Base-by-base conservation (phyloP, 2,113 vertebrate species). In the Stercorarius parasiticus region DNA sequence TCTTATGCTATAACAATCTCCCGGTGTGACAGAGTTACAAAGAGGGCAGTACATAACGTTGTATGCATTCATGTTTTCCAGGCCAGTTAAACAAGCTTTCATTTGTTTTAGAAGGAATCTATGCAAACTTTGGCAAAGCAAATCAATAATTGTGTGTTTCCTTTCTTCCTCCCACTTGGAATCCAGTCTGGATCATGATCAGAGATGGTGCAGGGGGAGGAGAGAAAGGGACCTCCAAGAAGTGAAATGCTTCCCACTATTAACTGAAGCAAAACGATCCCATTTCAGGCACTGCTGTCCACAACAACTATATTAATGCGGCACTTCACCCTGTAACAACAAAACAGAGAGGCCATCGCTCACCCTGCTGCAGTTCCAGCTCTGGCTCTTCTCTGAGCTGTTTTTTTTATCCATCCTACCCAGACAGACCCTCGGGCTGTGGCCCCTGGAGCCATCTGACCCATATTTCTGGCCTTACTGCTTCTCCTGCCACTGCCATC, bases 91-190 rank as follows among this genome's bases (percentile, higher is more conserved):
- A 93, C 62, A 94, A 77, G 40, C 84, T 93, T 87, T 74, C 84
- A 53, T 97, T 93, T 93, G n/a, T 95, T 93, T 90, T 64, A 93
- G 73, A 65, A 94, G 77, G 26, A 87, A 95, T 90, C 81, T 76
- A 23, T 90, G 79, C 70, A 94, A 96, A 69, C 43, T 69, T 90
- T 89, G 73, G 69, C 84, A 95, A 62, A 87, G 34, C 14, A 82
- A 84, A 93, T 86, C 89, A 91, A 84, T 87, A 96, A 94, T 76
- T 82, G 23, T 82, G 84, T 61, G 17, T 85, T 93, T 93, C 34
- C 61, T 87, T 85, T 96, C 43, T 79, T 90, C 40, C 53, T 90
- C 50, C 36, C 58, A 29, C 58, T 93, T 84, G 66, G 82, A 94
- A 94, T 79, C 87, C 56, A 76, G 43, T 82, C 52, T 78, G 84